Conservation (phyloP, 2,888 invertebrate species). For the Malachius bipustulatus region DNA sequence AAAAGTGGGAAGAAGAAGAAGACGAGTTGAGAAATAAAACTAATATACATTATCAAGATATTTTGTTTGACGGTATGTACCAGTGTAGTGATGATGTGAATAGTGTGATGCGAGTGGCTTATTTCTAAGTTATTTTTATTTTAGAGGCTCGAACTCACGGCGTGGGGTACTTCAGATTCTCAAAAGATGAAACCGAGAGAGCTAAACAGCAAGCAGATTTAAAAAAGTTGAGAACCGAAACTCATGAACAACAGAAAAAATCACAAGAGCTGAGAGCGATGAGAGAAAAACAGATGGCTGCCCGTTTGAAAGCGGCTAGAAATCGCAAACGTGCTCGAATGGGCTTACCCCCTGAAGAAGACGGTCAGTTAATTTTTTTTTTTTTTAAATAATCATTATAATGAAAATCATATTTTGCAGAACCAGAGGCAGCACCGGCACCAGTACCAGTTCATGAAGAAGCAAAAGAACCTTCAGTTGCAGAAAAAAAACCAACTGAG, state of each 20-base stretch:
- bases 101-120: not conserved
- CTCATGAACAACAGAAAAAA: slow-evolving; percentile 52
- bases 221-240: slow-evolving; percentile 56
- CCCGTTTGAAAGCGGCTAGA: slow-evolving; percentile 58
- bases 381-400: not conserved
- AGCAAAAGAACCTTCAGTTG: slow-evolving; percentile 21
- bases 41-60: slow-evolving; percentile 83
- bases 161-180: slow-evolving; percentile 84
- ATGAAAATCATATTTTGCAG: slow-evolving; percentile 14
- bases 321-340: slow-evolving; percentile 60
- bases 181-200: slow-evolving; percentile 71
- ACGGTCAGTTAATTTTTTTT: slow-evolving; percentile 30
- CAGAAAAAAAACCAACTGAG: slow-evolving; percentile 16
- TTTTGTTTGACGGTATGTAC: slow-evolving; percentile 67
- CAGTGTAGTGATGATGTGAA: slow-evolving; percentile 4
- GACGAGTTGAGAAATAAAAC: slow-evolving; percentile 56
- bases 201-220: slow-evolving; percentile 70
- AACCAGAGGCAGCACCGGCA: slow-evolving; percentile 15
- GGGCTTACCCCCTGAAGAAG: slow-evolving; percentile 57
- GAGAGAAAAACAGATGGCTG: slow-evolving; percentile 55
- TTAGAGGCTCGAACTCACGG: slow-evolving; percentile 85
- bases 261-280: slow-evolving; percentile 48
- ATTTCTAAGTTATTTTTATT: slow-evolving; percentile 18
- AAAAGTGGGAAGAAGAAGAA: slow-evolving; percentile 83
- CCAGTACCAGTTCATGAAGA: slow-evolving; percentile 23